Evolutionary conservation across 2,888 invertebrate species (phyloP).

Genomic region (Harpalus rubripes): DNA sequence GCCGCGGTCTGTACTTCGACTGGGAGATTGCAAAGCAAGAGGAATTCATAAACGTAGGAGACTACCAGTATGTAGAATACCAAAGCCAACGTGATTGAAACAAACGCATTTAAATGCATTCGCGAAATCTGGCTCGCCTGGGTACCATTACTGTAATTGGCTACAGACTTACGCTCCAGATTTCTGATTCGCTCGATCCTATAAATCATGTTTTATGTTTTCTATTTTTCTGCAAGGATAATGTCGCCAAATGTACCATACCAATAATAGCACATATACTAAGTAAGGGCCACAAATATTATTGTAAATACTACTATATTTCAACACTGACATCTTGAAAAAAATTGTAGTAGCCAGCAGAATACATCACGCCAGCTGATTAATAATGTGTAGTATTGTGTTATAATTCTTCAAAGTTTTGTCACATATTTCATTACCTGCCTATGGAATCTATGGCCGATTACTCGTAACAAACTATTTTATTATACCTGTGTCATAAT

Average conservation of each 20-base stretch:
- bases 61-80: constrained; percentile 18
- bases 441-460: too few species aligned
- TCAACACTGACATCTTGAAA: too few species aligned
- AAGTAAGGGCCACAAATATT: not conserved
- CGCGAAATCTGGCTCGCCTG: constrained; percentile 58
- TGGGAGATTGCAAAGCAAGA: constrained; percentile 26
- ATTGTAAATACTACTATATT: too few species aligned
- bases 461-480: too few species aligned
- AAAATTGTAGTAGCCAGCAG: too few species aligned
- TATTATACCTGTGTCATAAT: too few species aligned
- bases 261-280: not conserved
- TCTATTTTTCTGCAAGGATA: constrained; percentile 1
- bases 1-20: not conserved
- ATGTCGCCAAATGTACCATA: not conserved
- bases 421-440: too few species aligned
- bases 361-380: too few species aligned
- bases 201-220: constrained; percentile 7
- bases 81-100: constrained; percentile 61
- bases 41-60: constrained; percentile 57
- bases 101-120: constrained; percentile 67
- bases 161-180: constrained; percentile 37
- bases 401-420: too few species aligned
- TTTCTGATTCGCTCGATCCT: not conserved
- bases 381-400: too few species aligned
- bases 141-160: constrained; percentile 66